Evolutionary conservation across 2,888 invertebrate species (phyloP).

Genomic region (Chelonus formosanus): DNA sequence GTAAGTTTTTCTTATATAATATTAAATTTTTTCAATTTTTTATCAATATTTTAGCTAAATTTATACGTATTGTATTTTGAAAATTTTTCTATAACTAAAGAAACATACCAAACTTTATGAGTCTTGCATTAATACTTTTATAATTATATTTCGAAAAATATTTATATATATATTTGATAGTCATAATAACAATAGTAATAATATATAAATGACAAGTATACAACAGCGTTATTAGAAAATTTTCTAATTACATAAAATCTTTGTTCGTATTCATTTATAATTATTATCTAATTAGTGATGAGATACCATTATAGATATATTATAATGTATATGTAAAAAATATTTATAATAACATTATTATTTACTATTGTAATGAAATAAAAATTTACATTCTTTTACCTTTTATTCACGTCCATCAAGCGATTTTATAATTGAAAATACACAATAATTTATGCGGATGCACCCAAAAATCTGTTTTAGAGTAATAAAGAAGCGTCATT

Average conservation of each 20-base stretch:
- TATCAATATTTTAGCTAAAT: too few species aligned
- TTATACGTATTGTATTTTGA: constrained; percentile 1
- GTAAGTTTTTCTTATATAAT: constrained; percentile 20
- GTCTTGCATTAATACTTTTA: constrained; percentile 16
- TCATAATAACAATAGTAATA: constrained; percentile 27
- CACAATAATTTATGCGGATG: too few species aligned
- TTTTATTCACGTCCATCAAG: too few species aligned
- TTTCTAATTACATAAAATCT: constrained; percentile 57
- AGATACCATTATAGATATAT: constrained; percentile 52
- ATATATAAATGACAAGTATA: constrained; percentile 28
- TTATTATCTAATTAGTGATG: constrained; percentile 46
- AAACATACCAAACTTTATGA: too few species aligned
- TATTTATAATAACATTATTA: constrained; percentile 58
- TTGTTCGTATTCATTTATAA: constrained; percentile 53
- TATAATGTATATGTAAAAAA: constrained; percentile 57
- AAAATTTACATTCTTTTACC: constrained; percentile 10
- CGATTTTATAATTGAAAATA: too few species aligned
- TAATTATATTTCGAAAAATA: constrained; percentile 32
- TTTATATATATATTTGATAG: constrained; percentile 12
- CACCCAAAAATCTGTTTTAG: too few species aligned
- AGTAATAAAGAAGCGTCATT: too few species aligned
- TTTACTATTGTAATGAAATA: constrained; percentile 52
- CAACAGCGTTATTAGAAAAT: constrained; percentile 28
- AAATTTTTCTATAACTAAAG: constrained; percentile 28
- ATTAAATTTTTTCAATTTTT: constrained; percentile 2